Evolutionary conservation across 2,888 invertebrate species (phyloP).

Genomic region (Prosapia bicincta): DNA sequence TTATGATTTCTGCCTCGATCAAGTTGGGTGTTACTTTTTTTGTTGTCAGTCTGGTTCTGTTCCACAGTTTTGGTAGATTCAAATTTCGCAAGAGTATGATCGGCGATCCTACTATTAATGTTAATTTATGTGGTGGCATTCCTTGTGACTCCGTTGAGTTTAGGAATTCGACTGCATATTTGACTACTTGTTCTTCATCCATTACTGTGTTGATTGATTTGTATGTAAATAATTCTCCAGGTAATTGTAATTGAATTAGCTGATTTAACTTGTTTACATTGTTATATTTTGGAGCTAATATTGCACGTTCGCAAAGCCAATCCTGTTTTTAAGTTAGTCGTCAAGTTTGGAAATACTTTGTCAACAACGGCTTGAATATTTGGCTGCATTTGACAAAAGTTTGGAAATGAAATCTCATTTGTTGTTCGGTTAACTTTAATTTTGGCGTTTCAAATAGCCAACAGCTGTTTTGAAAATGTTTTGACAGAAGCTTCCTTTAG

Average conservation of each 20-base stretch:
- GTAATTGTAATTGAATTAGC: not conserved
- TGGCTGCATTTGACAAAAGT: not conserved
- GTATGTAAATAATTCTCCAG: not conserved
- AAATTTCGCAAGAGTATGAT: not conserved
- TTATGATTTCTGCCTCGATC: not conserved
- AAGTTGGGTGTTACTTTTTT: not conserved
- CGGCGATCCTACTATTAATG: not conserved
- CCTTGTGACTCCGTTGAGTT: not conserved
- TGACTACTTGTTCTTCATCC: not conserved
- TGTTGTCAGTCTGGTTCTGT: not conserved
- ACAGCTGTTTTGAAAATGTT: not conserved
- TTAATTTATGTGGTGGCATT: not conserved
- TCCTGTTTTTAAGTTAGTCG: not conserved
- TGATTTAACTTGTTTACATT: not conserved
- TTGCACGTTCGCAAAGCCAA: not conserved
- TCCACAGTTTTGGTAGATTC: not conserved
- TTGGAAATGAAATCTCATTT: not conserved
- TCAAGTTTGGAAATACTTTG: not conserved
- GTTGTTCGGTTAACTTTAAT: not conserved
- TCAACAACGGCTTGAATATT: not conserved
- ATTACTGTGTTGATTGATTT: not conserved
- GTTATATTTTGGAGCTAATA: not conserved
- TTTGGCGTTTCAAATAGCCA: not conserved
- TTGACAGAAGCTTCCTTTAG: not conserved
- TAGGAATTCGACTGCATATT: not conserved